Conservation (phyloP, 2,797 vertebrate genomes). For the Monodelphis domestica region DNA sequence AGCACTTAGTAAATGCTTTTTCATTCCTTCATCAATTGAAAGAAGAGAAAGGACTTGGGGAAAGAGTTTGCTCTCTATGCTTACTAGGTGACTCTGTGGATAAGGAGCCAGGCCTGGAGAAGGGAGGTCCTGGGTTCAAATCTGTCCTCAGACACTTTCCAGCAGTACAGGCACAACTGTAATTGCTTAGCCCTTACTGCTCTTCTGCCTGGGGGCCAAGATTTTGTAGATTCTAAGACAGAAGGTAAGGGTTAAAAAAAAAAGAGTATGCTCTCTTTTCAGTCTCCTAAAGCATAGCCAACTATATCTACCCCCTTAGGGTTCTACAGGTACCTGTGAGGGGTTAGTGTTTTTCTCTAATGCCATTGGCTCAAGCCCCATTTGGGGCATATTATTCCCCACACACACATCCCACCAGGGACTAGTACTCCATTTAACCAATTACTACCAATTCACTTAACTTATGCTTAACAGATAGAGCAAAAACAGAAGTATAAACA, state of each 20-base stretch:
- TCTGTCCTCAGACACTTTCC: no score
- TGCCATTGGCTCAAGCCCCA: not conserved
- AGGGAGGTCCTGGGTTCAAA: no score
- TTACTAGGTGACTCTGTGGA: no score
- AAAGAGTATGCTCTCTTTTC: no score
- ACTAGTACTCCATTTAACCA: not conserved
- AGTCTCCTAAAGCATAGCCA: not conserved
- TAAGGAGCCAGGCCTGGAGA: no score
- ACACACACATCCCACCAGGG: not conserved
- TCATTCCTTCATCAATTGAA: not conserved
- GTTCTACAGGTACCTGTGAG: not conserved
- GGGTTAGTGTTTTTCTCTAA: not conserved
- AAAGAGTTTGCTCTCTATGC: no score
- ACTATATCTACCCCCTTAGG: not conserved
- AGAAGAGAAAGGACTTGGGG: not conserved
- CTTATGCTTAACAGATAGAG: not conserved
- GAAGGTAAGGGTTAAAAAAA: no score
- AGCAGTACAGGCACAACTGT: no score
- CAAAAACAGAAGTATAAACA: not conserved
- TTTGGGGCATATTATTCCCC: not conserved
- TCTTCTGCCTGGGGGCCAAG: no score
- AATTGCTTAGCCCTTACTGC: no score
- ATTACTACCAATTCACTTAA: not conserved
- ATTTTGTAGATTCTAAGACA: no score
- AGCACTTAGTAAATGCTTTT: not conserved